Percentiles rank a stretch among this genome's conserved stretches.
phyloP scores from a whole-genome alignment of 2,797 vertebrate species.

The Sparidentex hasta region DNA sequence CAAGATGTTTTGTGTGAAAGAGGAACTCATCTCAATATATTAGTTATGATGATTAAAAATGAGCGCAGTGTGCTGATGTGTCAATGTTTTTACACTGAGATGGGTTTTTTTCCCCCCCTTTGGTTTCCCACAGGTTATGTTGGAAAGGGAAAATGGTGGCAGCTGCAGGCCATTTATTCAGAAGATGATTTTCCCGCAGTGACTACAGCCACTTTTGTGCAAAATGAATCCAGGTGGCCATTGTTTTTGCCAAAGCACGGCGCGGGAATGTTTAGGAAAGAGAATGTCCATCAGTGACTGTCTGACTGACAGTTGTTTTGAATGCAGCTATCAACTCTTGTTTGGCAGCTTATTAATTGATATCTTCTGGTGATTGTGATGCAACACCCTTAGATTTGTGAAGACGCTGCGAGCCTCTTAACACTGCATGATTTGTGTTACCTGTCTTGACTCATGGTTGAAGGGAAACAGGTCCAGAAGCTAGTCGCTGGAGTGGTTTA shows the following conservation, averaged over 20 bases:
- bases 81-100: not conserved
- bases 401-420: slow-evolving; percentile 31
- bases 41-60: not conserved
- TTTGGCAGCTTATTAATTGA: slow-evolving; percentile 59
- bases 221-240: slow-evolving; percentile 75
- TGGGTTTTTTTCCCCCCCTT: slow-evolving; percentile 1
- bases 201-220: slow-evolving; percentile 60
- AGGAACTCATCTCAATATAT: not conserved
- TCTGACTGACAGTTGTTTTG: slow-evolving; percentile 69
- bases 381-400: slow-evolving; percentile 45
- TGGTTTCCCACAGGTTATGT: slow-evolving; percentile 38
- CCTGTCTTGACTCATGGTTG: not conserved
- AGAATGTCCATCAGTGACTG: slow-evolving; percentile 57
- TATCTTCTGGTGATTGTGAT: slow-evolving; percentile 42
- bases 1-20: slow-evolving; percentile 33
- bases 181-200: slow-evolving; percentile 54
- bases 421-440: slow-evolving; percentile 16
- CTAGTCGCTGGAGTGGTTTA: not conserved
- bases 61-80: not conserved
- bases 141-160: slow-evolving; percentile 63
- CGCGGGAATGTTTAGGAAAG: slow-evolving; percentile 53
- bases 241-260: slow-evolving; percentile 75
- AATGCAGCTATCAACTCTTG: slow-evolving; percentile 50
- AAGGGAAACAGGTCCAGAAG: not conserved
- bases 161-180: slow-evolving; percentile 69